Evolutionary conservation across 2,797 vertebrate genomes (phyloP).

Genomic region (Hippoglossus hippoglossus): DNA sequence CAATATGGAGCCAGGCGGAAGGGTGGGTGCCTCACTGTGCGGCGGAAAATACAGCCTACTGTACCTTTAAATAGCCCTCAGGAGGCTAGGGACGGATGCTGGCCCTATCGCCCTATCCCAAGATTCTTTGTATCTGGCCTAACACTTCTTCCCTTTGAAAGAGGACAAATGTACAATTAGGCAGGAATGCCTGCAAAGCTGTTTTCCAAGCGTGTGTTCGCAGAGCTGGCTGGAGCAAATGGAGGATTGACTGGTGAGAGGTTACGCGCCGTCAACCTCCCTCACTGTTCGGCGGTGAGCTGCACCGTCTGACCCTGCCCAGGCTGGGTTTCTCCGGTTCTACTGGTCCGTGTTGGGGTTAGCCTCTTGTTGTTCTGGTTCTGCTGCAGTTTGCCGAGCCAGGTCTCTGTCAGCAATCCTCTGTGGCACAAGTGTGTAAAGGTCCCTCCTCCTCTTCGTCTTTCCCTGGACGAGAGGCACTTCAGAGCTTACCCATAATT

Average conservation of each 20-base stretch:
- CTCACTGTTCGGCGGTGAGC: slow-evolving; percentile 60
- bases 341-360: slow-evolving; percentile 72
- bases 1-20: slow-evolving; percentile 89
- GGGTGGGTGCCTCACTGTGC: slow-evolving; percentile 88
- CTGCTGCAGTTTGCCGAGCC: slow-evolving; percentile 65
- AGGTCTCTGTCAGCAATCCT: slow-evolving; percentile 72
- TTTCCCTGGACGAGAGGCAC: slow-evolving; percentile 76
- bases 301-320: slow-evolving; percentile 66
- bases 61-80: slow-evolving; percentile 89
- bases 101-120: slow-evolving; percentile 83
- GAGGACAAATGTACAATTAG: slow-evolving; percentile 88
- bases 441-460: slow-evolving; percentile 67
- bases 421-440: slow-evolving; percentile 69
- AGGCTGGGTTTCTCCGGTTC: slow-evolving; percentile 63
- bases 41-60: slow-evolving; percentile 90
- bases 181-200: slow-evolving; percentile 84
- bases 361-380: slow-evolving; percentile 79
- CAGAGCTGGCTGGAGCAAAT: slow-evolving; percentile 55
- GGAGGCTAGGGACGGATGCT: slow-evolving; percentile 85
- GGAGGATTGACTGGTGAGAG: slow-evolving; percentile 56
- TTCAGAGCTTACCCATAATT: slow-evolving; percentile 82
- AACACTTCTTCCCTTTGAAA: slow-evolving; percentile 85
- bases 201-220: slow-evolving; percentile 73
- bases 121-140: slow-evolving; percentile 84
- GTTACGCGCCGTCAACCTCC: slow-evolving; percentile 63